phyloP scores from a whole-genome alignment of 2,888 invertebrate genomes.

The Pterostichus madidus region DNA sequence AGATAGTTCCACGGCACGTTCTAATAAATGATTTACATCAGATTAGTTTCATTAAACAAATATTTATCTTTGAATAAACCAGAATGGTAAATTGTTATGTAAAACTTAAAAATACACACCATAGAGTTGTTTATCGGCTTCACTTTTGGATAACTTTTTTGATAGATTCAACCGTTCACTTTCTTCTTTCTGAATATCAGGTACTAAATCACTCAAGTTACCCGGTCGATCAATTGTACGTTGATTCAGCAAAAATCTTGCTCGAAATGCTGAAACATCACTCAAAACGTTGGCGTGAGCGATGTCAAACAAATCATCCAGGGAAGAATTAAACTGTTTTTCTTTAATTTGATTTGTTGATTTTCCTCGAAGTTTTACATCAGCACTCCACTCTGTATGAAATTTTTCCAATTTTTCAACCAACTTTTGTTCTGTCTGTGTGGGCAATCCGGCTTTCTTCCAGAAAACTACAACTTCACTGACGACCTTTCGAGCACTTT shows the following conservation, averaged over 20 bases:
- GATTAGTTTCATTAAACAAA: too few species aligned
- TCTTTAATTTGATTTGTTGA: neutral
- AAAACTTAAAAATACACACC: neutral
- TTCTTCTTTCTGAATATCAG: too few species aligned
- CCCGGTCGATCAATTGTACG: too few species aligned
- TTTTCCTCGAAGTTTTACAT: neutral
- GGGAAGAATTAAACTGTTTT: neutral
- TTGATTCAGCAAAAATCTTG: constrained; percentile 2
- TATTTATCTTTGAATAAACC: too few species aligned
- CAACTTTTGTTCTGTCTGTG: neutral
- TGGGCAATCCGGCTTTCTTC: neutral
- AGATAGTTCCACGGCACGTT: too few species aligned
- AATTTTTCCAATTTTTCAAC: neutral
- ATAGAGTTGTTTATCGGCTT: too few species aligned
- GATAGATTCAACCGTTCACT: too few species aligned
- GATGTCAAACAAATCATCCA: neutral
- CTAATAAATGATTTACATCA: too few species aligned
- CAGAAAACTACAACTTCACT: constrained; percentile 2
- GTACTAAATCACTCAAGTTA: too few species aligned
- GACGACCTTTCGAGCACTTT: neutral
- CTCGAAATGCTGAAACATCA: neutral
- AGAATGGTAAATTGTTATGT: too few species aligned
- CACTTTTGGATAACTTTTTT: neutral
- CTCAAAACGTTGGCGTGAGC: neutral
- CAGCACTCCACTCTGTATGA: neutral